Evolutionary conservation across 2,113 vertebrate species (phyloP).

Genomic region (Amphilophus citrinellus): DNA sequence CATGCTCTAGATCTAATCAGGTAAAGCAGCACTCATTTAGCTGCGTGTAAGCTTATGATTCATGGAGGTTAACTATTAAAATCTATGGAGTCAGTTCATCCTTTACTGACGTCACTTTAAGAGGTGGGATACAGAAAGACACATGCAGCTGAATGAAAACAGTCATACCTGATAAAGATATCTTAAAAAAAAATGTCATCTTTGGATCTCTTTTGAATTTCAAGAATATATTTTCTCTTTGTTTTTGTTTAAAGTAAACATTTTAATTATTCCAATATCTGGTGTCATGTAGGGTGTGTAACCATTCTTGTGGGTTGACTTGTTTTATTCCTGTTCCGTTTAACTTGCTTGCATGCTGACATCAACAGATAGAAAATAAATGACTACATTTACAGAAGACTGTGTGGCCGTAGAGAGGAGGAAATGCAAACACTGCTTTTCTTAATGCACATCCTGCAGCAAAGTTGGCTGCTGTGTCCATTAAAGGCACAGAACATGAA

Average conservation of each 20-base stretch:
- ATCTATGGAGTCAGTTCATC: neutral
- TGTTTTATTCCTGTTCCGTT: slow-evolving; percentile 2
- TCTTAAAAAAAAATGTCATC: neutral
- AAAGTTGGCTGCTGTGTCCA: neutral
- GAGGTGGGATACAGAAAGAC: neutral
- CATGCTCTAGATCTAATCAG: neutral
- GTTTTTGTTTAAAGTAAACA: neutral
- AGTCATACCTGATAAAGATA: neutral
- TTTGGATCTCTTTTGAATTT: neutral
- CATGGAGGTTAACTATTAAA: neutral
- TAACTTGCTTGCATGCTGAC: neutral
- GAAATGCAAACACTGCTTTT: neutral
- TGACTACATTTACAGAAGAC: neutral
- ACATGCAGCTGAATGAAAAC: neutral
- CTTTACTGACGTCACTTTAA: neutral
- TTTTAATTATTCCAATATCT: neutral
- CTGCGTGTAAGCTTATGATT: neutral
- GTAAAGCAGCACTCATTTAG: neutral
- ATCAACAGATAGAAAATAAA: slow-evolving; percentile 18
- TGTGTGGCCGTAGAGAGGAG: neutral
- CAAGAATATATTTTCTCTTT: neutral
- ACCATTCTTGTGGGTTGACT: neutral
- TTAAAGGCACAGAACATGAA: neutral
- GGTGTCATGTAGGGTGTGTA: neutral
- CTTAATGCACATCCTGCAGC: neutral